These are phyloP conservation scores for Epiblema foenella DNA, from an alignment of 2,888 invertebrate genomes.

Conservation along the genomic window DNA sequence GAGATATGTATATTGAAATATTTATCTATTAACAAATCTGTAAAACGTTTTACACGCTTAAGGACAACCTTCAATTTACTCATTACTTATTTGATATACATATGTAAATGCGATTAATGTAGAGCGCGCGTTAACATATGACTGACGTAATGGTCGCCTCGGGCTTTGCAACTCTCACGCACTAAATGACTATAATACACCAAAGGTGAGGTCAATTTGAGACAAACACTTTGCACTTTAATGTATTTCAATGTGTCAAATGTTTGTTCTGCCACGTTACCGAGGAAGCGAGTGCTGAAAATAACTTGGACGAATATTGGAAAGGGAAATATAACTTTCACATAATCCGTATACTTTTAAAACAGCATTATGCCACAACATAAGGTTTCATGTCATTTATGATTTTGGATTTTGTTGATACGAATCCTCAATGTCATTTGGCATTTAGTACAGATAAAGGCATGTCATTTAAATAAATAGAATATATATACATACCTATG, in stretches of 20 bases:
- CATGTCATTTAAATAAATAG: too few relatives aligned
- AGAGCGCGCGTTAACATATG: conserved; percentile 16
- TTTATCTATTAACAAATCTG: not conserved
- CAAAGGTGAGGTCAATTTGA: not conserved
- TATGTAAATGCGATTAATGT: conserved; percentile 24
- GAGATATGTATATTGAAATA: not conserved
- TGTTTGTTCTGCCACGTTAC: not conserved
- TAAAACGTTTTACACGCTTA: not conserved
- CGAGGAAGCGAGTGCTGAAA: not conserved
- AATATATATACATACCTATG: too few relatives aligned
- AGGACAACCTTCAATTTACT: conserved; percentile 3
- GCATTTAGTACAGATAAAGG: too few relatives aligned
- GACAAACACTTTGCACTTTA: not conserved
- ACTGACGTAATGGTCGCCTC: conserved; percentile 3
- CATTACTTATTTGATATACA: conserved; percentile 11
- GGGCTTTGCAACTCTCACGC: conserved; percentile 24
- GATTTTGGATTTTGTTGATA: not conserved
- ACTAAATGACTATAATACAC: conserved; percentile 2
- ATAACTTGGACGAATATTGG: not conserved
- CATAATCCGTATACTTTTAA: not conserved
- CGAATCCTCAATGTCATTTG: too few relatives aligned
- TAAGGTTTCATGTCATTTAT: not conserved
- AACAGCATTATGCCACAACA: not conserved
- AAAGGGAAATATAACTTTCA: not conserved
- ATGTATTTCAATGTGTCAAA: not conserved